These are phyloP conservation scores for Sarcophaga peregrina DNA, from an alignment of 1,140 invertebrate species.

Conservation along the genomic window DNA sequence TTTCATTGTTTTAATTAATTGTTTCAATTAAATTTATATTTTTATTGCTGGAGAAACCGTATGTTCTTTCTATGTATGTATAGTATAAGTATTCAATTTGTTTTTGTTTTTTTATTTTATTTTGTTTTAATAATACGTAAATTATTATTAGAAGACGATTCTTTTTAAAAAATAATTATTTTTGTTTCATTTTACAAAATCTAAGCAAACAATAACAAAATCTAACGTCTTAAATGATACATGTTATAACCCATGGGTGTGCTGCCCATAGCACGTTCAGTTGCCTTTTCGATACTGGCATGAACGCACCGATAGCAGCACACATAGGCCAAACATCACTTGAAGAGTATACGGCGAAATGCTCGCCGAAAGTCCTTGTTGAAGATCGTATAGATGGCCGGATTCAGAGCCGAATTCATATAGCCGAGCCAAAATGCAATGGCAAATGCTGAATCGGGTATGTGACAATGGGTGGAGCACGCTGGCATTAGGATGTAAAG, in stretches of 20 bases:
- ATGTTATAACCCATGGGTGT: constrained; percentile 66
- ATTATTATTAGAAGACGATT: not conserved
- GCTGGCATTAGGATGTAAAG: constrained; percentile 89
- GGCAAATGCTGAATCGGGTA: constrained; percentile 87
- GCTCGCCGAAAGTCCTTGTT: constrained; percentile 98
- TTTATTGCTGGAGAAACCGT: not conserved
- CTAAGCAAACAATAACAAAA: constrained; percentile 61
- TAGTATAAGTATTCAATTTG: not conserved
- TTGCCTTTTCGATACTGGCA: constrained; percentile 66
- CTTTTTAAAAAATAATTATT: not conserved
- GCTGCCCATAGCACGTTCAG: constrained; percentile 67
- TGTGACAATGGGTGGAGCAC: constrained; percentile 77
- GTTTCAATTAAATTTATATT: not conserved
- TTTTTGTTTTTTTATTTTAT: not conserved
- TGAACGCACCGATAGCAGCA: constrained; percentile 76
- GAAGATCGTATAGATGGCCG: constrained; percentile 98
- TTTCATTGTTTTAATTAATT: not conserved
- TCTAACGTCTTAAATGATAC: constrained; percentile 66
- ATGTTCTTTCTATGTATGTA: not conserved
- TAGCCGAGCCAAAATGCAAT: constrained; percentile 99
- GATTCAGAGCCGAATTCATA: constrained; percentile 98
- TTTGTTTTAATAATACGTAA: not conserved
- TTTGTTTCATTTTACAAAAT: constrained; percentile 44
- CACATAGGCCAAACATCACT: constrained; percentile 86
- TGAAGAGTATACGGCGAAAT: constrained; percentile 93